Conservation (phyloP, 2,888 invertebrate species). For the Catocala nupta region DNA sequence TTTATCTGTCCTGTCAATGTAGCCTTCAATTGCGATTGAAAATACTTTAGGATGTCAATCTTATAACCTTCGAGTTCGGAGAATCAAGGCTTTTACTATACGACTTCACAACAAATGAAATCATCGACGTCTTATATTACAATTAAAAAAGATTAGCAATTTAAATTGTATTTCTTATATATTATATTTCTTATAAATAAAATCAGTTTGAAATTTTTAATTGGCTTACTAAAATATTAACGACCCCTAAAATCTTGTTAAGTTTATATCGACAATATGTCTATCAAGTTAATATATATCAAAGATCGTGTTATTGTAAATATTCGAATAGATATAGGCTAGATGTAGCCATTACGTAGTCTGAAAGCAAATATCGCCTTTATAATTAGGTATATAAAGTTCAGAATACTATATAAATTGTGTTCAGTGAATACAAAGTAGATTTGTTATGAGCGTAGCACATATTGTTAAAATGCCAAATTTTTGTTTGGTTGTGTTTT, state of each 20-base stretch:
- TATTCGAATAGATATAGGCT: slow-evolving; percentile 18
- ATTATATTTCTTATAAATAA: too few species aligned
- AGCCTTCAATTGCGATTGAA: too few species aligned
- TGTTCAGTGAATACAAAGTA: slow-evolving; percentile 23
- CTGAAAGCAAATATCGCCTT: slow-evolving; percentile 33
- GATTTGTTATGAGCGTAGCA: slow-evolving; percentile 16
- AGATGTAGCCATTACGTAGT: slow-evolving; percentile 12
- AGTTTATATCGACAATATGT: slow-evolving; percentile 15
- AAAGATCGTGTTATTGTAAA: slow-evolving; percentile 47
- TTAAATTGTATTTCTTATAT: too few species aligned
- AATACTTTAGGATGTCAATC: too few species aligned
- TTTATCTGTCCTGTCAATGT: too few species aligned
- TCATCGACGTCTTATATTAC: too few species aligned
- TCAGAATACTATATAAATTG: slow-evolving; percentile 26
- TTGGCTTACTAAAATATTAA: too few species aligned
- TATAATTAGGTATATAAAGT: slow-evolving; percentile 31
- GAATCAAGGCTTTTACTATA: too few species aligned
- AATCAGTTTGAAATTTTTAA: slow-evolving; percentile 3
- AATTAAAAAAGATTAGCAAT: too few species aligned
- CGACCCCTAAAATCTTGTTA: too few species aligned
- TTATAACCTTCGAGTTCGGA: too few species aligned
- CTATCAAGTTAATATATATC: slow-evolving; percentile 18
- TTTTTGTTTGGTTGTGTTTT: slow-evolving; percentile 24
- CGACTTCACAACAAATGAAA: too few species aligned
- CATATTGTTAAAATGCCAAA: slow-evolving; percentile 47